Percentiles rank a stretch among this genome's conserved stretches.
Evolutionary conservation across 2,797 vertebrate species (phyloP).

Genomic region (Eleutherodactylus coqui): DNA sequence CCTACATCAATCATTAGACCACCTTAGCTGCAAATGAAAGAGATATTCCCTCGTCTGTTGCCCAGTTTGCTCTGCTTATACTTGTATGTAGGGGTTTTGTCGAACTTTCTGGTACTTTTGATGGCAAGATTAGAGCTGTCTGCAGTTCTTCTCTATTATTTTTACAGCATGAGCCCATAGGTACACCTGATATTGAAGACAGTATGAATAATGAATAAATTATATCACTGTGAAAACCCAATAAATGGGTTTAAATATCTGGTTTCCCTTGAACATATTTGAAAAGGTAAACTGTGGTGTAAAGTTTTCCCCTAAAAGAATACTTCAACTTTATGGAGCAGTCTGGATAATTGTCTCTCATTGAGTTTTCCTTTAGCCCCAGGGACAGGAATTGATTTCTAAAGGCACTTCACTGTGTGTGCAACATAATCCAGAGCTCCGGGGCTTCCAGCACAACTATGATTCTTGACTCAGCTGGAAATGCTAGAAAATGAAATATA

Average conservation of each 20-base stretch:
- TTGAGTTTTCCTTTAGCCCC: conserved; percentile 50
- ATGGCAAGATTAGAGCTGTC: too few species aligned
- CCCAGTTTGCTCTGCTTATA: too few species aligned
- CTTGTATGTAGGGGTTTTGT: too few species aligned
- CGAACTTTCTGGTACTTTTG: too few species aligned
- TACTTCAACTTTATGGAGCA: conserved; percentile 31
- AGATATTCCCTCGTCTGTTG: too few species aligned
- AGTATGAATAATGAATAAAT: not conserved
- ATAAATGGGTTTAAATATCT: not conserved
- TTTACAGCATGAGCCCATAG: too few species aligned
- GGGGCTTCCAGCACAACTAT: conserved; percentile 53
- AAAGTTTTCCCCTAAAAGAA: conserved; percentile 19
- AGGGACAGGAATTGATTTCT: conserved; percentile 36
- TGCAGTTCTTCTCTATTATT: too few species aligned
- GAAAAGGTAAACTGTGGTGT: not conserved
- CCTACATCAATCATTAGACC: too few species aligned
- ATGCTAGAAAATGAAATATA: conserved; percentile 62
- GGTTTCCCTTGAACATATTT: not conserved
- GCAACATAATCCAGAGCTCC: conserved; percentile 57
- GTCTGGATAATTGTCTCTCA: conserved; percentile 10
- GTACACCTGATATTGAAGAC: not conserved
- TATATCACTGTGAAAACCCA: not conserved
- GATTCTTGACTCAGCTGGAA: conserved; percentile 63
- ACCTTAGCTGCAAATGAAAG: too few species aligned
- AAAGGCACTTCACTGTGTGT: conserved; percentile 52